Evolutionary conservation across 2,888 invertebrate genomes (phyloP), one percentile per base, ranked within the genome.

Genomic region (Mythimna lalbum): DNA sequence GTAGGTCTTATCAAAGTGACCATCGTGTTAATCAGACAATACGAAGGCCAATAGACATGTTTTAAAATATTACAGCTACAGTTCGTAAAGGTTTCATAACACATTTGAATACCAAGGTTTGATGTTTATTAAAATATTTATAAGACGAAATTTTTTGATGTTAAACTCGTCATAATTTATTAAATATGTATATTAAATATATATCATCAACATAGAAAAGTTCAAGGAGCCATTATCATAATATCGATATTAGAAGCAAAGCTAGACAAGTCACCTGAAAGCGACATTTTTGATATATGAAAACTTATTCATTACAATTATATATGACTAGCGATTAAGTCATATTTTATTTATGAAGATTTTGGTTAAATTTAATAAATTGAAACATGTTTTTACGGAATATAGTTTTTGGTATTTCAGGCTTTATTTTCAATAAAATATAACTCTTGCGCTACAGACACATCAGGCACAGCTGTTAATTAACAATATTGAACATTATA

Each of bases 61-160:
- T 83, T 83, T 80, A 80, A 84, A 81, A 75, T 75, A 75, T 80
- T 75, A 84, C 73, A 76, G 67, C 66, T 62, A 79, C 70, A 71
- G 71, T 81, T 76, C 52, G 60, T 43, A 63, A 63, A 71, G 68
- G 81, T 90, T 89, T 89, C 88, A 85, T 86, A 89, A 89, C 74
- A 83, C 68, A 78, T 78, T 84, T 80, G 81, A 86, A 86, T 89
- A 75, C 82, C 90, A 89, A 90, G 90, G 90, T 85, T 88, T 82
- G 75, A 83, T 78, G 67, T 83, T 78, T 78, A 84, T 83, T 86
- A 83, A 80, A 84, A 84, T 78, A 85, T 86, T 83, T 83, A 86
- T 83, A 78, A 77, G 80, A 84, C 72, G 71, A 85, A 85, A 82
- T 83, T 82, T 83, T 82, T 83, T 69, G 63, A 74, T 65, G 33